A percentile compares a stretch with the other conserved stretches of the same genome.
Conservation (phyloP, 2,797 vertebrate genomes). For the Lindbergichthys nudifrons region DNA sequence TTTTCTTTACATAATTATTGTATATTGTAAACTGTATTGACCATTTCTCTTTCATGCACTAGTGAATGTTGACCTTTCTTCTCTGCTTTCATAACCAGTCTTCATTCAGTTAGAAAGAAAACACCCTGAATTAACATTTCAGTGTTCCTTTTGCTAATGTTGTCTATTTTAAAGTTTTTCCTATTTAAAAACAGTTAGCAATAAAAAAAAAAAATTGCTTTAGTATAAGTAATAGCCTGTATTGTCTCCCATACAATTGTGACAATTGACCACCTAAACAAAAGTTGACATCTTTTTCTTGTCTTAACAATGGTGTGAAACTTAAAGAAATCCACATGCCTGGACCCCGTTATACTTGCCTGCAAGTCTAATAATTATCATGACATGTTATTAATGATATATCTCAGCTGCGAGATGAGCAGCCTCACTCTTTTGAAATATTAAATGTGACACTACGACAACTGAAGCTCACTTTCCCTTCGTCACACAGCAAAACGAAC, state of each 20-base stretch:
- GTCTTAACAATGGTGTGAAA: background rate
- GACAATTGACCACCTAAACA: background rate
- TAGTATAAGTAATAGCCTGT: no score
- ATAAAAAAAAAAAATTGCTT: no score
- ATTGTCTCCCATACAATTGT: background rate
- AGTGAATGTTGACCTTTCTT: no score
- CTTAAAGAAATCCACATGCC: background rate
- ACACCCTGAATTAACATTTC: no score
- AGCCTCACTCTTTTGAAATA: constrained; percentile 6
- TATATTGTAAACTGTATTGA: background rate
- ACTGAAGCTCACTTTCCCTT: constrained; percentile 18
- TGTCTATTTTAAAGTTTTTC: no score
- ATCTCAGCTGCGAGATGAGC: constrained; percentile 13
- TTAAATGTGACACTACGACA: background rate
- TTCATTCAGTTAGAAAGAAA: no score
- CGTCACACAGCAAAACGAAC: constrained; percentile 30
- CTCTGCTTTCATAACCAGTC: no score
- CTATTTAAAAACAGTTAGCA: no score
- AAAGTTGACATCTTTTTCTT: background rate
- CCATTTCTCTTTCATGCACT: no score
- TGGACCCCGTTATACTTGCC: background rate
- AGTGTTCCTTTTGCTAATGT: no score
- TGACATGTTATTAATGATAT: background rate
- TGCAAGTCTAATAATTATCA: constrained; percentile 1
- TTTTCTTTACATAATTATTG: background rate